A percentile compares a stretch with the other conserved stretches of the same genome.
Conservation (phyloP, 2,888 invertebrate species). For the Dorcus parallelipipedus region DNA sequence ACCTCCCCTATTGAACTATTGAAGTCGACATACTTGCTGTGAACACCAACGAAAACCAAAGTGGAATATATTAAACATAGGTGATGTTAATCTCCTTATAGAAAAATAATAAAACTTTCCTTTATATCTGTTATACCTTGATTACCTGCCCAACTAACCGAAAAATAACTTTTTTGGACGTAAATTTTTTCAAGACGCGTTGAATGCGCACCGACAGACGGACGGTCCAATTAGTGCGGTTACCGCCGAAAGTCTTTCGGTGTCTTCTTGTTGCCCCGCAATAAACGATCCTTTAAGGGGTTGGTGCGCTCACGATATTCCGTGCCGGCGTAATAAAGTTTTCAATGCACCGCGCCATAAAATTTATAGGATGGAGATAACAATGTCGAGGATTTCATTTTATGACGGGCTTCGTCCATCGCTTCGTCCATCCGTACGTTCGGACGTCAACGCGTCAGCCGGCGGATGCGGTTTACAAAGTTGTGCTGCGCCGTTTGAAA, state of each 20-base stretch:
- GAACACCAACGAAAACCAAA: no score
- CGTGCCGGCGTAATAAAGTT: conserved; percentile 27
- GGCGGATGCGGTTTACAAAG: neutral
- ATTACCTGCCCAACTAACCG: no score
- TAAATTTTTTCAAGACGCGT: neutral
- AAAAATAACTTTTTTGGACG: neutral
- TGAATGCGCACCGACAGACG: no score
- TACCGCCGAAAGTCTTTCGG: conserved; percentile 14
- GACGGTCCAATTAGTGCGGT: conserved; percentile 7
- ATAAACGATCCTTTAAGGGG: neutral
- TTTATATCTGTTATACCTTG: no score
- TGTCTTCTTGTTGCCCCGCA: conserved; percentile 15
- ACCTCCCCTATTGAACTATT: no score
- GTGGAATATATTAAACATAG: no score
- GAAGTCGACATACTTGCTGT: no score
- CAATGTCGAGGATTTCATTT: conserved; percentile 22
- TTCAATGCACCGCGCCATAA: conserved; percentile 32
- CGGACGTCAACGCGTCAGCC: neutral
- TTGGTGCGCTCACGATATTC: conserved; percentile 4
- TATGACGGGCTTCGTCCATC: neutral
- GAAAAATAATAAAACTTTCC: no score
- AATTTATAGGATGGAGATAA: conserved; percentile 34
- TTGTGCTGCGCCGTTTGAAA: neutral
- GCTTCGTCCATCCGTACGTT: no score
- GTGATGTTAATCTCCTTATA: no score